Percentiles rank a stretch among this genome's conserved stretches.
Evolutionary conservation across 2,888 invertebrate species (phyloP).

Genomic region (Herminia tarsipennalis): DNA sequence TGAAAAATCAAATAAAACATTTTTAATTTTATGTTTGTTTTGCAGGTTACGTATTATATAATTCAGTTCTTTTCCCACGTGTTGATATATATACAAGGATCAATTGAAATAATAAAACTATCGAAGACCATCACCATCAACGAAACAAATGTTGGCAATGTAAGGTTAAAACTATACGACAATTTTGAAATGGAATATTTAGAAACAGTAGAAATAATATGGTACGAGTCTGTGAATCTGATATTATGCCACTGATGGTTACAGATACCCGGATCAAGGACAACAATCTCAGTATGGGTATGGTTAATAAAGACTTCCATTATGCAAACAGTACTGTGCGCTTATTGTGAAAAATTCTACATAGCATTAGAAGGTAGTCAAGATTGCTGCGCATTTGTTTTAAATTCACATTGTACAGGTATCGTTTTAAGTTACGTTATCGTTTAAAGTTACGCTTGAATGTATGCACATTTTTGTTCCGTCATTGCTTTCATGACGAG

Average conservation of each 20-base stretch:
- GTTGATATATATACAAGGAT: slow-evolving; percentile 3
- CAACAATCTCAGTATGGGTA: not conserved
- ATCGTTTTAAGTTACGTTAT: not conserved
- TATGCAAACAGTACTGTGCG: slow-evolving; percentile 1
- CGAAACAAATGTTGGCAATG: too few relatives aligned
- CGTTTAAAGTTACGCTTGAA: not conserved
- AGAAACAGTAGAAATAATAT: not conserved
- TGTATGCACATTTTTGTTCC: too few relatives aligned
- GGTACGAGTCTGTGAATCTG: not conserved
- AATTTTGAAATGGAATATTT: too few relatives aligned
- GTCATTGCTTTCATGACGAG: too few relatives aligned
- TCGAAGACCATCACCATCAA: too few relatives aligned
- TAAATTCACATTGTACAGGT: slow-evolving; percentile 13
- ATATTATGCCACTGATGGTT: not conserved
- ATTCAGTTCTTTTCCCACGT: slow-evolving; percentile 2
- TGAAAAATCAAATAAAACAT: not conserved
- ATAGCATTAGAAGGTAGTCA: slow-evolving; percentile 11
- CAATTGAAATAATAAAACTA: slow-evolving; percentile 1
- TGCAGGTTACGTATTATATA: slow-evolving; percentile 16
- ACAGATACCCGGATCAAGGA: not conserved
- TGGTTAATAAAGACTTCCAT: slow-evolving; percentile 8
- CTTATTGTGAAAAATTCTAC: slow-evolving; percentile 18
- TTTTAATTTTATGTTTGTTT: not conserved
- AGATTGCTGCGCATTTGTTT: slow-evolving; percentile 9
- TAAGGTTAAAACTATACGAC: too few relatives aligned